Base-by-base conservation (phyloP, 2,797 vertebrate genomes). In the Pelodytes ibericus region DNA sequence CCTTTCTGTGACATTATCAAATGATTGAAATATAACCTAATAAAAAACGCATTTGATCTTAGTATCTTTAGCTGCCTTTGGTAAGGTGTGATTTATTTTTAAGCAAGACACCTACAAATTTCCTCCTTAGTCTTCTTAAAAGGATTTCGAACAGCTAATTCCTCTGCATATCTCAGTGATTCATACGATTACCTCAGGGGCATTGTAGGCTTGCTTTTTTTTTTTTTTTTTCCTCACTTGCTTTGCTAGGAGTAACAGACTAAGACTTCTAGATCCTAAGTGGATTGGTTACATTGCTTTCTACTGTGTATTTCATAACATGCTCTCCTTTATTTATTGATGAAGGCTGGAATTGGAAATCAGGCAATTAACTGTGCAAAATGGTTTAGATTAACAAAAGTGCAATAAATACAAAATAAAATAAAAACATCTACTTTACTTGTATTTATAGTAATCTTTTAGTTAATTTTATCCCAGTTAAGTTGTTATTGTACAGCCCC, bases 101-200 rank as follows among this genome's bases (percentile, higher is more conserved):
- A 64, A 63, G 65, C 31, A 56, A 41, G 72, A 63, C 11, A 4
- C 59, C 66, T 62, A 26, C 67, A 41, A 20, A n/a, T 76, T 61
- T 70, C 31, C 30, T 30, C 60, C 25, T 9, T 27, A 7, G 11
- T 65, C 25, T 27, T 51, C 24, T 56, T 63, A 25, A 61, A 76
- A 70, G 58, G 67, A 71, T 65, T 77, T 57, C 20, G 67, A 64
- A 65, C 62, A 57, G 33, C 60, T 64, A 71, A 71, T 58, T 77
- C 60, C 25, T 63, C 49, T 63, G 47, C 47, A n/a, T 58, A 47
- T 70, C 41, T 62, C 26, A 64, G 58, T 47, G 10, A 70, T 63
- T 76, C 58, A 70, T 49, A 70, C 51, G 31, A 61, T 62, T 76
- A 56, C 56, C 58, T 22, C n/a, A 24, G 58, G 58, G 57, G 58